Evolutionary conservation across 2,888 invertebrate genomes (phyloP).

Genomic region (Agrenia bidenticulata): DNA sequence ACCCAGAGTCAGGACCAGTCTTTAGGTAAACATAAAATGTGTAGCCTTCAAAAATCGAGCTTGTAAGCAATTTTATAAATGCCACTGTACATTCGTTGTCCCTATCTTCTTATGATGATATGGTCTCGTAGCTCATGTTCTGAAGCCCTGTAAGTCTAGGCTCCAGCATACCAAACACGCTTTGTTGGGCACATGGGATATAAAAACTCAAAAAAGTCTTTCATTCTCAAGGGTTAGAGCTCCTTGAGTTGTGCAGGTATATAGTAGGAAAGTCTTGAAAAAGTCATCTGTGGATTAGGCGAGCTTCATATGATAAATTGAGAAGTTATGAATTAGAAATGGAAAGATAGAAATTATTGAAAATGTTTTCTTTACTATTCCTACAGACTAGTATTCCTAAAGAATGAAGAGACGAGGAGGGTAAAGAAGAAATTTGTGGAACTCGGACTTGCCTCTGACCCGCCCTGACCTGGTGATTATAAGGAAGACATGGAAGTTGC

Average conservation of each 20-base stretch:
- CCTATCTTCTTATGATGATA: too few species aligned
- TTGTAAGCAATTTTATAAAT: too few species aligned
- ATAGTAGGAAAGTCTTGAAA: slow-evolving; percentile 5
- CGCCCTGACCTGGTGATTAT: background rate
- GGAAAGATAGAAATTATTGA: too few species aligned
- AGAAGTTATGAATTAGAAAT: background rate
- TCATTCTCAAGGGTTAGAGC: too few species aligned
- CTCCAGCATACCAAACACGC: background rate
- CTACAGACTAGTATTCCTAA: background rate
- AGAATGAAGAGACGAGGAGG: background rate
- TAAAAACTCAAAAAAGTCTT: too few species aligned
- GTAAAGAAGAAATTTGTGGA: background rate
- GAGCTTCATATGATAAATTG: background rate
- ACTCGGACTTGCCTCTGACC: background rate
- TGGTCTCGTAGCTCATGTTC: too few species aligned
- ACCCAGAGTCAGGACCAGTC: too few species aligned
- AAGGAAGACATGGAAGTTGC: slow-evolving; percentile 1
- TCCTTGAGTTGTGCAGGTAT: too few species aligned
- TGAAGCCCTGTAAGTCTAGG: too few species aligned
- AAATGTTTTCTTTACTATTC: background rate
- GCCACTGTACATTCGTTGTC: too few species aligned
- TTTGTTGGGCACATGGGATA: background rate
- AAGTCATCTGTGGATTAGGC: background rate
- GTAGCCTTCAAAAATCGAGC: too few species aligned
- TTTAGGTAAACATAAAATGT: too few species aligned